A percentile compares a stretch with the other conserved stretches of the same genome.
phyloP scores from a whole-genome alignment of 2,797 vertebrate genomes.

The Morelia viridis region DNA sequence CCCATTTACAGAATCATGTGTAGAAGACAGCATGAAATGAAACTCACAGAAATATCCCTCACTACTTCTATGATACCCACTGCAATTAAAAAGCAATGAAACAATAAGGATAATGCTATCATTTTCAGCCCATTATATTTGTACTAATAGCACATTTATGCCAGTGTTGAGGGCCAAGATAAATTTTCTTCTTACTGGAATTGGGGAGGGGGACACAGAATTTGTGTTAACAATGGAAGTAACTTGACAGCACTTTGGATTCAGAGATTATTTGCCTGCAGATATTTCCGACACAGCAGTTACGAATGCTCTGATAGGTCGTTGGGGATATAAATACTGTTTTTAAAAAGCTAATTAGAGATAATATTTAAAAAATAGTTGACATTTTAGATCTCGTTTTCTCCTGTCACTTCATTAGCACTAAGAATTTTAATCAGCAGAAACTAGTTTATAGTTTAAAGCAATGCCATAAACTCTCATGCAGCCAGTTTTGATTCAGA shows the following conservation, averaged over 20 bases:
- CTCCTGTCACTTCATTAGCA: neutral
- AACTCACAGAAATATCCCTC: neutral
- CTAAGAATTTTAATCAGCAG: neutral
- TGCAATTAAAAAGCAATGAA: neutral
- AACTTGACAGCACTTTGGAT: neutral
- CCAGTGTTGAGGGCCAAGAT: neutral
- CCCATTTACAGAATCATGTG: neutral
- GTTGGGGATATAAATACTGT: neutral
- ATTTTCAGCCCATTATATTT: neutral
- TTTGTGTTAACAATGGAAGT: neutral
- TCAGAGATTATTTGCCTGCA: neutral
- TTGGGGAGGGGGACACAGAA: neutral
- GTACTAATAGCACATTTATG: neutral
- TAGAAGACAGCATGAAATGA: neutral
- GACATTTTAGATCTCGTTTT: slow-evolving; percentile 11
- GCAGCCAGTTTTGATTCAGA: neutral
- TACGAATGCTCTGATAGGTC: neutral
- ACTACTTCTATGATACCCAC: neutral
- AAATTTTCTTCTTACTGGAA: neutral
- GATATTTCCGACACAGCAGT: neutral
- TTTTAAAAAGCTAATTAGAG: neutral
- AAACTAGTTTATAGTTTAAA: slow-evolving; percentile 19
- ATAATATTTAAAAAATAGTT: slow-evolving; percentile 1
- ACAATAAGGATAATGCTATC: neutral
- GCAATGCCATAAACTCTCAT: neutral